Evolutionary conservation across 2,888 invertebrate species (phyloP), one percentile per base, ranked within the genome.

Genomic region (Xanthorhoe spadicearia): DNA sequence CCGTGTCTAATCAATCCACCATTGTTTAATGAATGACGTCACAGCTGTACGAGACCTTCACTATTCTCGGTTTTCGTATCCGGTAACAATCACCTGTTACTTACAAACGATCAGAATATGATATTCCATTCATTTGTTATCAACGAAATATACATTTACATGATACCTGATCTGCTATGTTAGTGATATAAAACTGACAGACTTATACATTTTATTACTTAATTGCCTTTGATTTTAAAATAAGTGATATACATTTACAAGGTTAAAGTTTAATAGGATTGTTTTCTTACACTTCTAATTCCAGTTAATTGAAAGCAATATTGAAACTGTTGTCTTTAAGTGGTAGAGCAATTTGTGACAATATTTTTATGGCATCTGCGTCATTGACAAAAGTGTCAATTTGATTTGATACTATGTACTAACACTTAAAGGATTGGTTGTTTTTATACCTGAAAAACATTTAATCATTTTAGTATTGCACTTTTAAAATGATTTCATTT

Each of bases 1-100:
- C 74, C 77, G 79, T 70, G 60, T 74, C 79, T 68, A 85, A 86
- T 88, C 84, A 84, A 83, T 83, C 76, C 74, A 76, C 83, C 74
- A 85, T 88, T 87, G 88, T 87, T 86, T 83, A 78, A 77, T 76
- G 76, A 74, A 74, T 85, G 85, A 84, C 86, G 86, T 87, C 85
- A 84, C 68, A 73, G 74, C 73, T 68, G 74, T 79, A 78, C 79
- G 73, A 77, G 80, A 72, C 80, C 79, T 79, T 81, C 76, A 72
- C 74, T 74, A 74, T 74, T 76, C 74, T 73, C 66, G 66, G 66
- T 78, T 70, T 74, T 78, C 61, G 64, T 67, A 56, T 70, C 69
- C 72, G 71, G 71, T 74, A 69, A 77, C 81, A 77, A 76, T 80
- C 79, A 79, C 78, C 76, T 78, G 80, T 78, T 78, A 78, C 74